phyloP scores from a whole-genome alignment of 2,113 vertebrate genomes.

The Calidris pugnax region DNA sequence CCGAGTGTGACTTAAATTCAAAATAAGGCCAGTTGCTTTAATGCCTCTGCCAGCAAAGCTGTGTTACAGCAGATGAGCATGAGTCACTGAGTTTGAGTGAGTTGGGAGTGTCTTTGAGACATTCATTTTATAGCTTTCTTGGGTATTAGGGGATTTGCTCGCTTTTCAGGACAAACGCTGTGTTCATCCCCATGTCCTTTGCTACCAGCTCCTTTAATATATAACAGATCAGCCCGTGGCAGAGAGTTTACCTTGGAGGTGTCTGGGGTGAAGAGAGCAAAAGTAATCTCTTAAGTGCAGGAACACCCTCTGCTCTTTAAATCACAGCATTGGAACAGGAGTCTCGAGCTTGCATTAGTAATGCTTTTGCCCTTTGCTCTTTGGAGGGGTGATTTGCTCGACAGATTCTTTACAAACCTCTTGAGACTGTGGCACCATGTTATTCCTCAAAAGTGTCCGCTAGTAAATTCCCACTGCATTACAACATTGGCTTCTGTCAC shows the following conservation, averaged over 20 bases:
- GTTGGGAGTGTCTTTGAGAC: neutral
- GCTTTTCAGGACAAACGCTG: neutral
- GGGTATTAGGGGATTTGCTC: neutral
- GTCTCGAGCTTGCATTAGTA: slow-evolving; percentile 33
- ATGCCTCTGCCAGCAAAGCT: neutral
- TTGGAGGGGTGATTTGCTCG: neutral
- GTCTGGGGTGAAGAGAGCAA: slow-evolving; percentile 29
- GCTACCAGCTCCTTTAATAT: neutral
- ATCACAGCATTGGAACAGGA: neutral
- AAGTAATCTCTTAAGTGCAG: slow-evolving; percentile 52
- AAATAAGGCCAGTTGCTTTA: neutral
- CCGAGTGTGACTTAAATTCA: neutral
- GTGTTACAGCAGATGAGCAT: neutral
- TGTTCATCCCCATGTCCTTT: neutral
- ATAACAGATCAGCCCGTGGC: neutral
- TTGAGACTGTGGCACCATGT: neutral
- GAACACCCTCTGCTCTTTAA: slow-evolving; percentile 10
- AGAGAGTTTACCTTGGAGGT: neutral
- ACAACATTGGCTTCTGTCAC: neutral
- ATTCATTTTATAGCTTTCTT: neutral
- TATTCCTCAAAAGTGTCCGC: neutral
- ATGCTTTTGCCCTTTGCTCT: slow-evolving; percentile 52
- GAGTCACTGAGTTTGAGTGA: neutral
- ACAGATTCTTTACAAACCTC: slow-evolving; percentile 28
- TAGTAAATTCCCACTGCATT: slow-evolving; percentile 12